Percentiles rank a stretch among this genome's conserved stretches.
Conservation (phyloP, 2,888 invertebrate species). For the Melinaea menophilus region DNA sequence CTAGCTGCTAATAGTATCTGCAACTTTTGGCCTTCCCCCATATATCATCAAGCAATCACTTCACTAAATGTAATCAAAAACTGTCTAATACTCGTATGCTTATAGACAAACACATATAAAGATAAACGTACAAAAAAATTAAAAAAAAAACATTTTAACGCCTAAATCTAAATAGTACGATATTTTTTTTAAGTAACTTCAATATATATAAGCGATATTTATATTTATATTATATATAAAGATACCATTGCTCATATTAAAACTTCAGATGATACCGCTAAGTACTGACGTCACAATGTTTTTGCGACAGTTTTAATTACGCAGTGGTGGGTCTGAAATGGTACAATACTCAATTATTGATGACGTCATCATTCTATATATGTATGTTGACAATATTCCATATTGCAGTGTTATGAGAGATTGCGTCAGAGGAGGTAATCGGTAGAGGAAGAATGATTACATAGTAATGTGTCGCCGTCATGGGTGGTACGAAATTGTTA, state of each 20-base stretch:
- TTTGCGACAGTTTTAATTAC: constrained; percentile 6
- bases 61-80: too few relatives aligned
- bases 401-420: not conserved
- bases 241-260: not conserved
- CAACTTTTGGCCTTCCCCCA: too few relatives aligned
- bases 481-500: not conserved
- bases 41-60: too few relatives aligned
- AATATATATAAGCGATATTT: too few relatives aligned
- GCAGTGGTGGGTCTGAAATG: constrained; percentile 8
- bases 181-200: too few relatives aligned
- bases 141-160: too few relatives aligned
- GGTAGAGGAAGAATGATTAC: not conserved
- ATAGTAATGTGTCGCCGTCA: not conserved
- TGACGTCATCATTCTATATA: constrained; percentile 5
- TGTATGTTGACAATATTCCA: constrained; percentile 1
- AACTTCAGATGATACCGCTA: not conserved
- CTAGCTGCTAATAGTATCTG: too few relatives aligned
- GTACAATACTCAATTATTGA: constrained; percentile 9
- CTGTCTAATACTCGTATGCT: too few relatives aligned
- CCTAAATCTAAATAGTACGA: too few relatives aligned
- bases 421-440: not conserved
- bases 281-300: constrained; percentile 1
- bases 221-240: too few relatives aligned
- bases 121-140: too few relatives aligned
- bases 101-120: too few relatives aligned